Conservation (phyloP, 2,113 vertebrate genomes). For the Sceloporus tristichus region DNA sequence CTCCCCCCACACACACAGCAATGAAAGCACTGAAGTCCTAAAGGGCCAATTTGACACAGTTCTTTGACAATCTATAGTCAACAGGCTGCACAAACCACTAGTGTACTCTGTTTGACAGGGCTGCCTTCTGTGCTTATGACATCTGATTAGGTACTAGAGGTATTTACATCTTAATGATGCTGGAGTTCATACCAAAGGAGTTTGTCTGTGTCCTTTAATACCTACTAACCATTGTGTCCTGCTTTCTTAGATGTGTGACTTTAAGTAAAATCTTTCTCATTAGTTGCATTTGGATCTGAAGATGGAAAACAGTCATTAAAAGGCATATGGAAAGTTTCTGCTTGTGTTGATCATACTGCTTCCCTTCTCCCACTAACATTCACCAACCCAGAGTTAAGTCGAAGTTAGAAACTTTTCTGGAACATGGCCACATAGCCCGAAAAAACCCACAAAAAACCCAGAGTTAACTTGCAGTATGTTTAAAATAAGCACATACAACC, state of each 20-base stretch:
- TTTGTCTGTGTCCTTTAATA: neutral
- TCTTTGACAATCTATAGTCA: neutral
- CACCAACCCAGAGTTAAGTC: constrained; percentile 55
- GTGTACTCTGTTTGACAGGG: neutral
- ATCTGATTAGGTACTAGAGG: neutral
- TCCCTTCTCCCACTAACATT: constrained; percentile 19
- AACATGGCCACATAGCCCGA: no score
- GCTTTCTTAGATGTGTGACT: constrained; percentile 20
- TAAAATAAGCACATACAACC: constrained; percentile 65
- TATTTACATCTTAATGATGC: accelerated
- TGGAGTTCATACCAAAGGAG: constrained; percentile 30
- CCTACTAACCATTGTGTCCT: constrained; percentile 58
- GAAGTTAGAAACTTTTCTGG: no score
- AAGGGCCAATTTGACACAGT: neutral
- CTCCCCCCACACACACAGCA: neutral
- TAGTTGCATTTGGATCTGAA: constrained; percentile 39
- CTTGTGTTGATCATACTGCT: constrained; percentile 22
- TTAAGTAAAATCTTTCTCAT: neutral
- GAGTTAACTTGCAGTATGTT: constrained; percentile 66
- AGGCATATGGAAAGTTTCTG: neutral
- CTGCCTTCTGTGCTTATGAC: neutral
- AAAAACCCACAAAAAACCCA: neutral
- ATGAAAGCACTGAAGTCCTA: neutral
- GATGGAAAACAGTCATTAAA: neutral
- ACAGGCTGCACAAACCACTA: neutral